These are phyloP conservation scores for Macrobrachium rosenbergii DNA, from an alignment of 1,140 invertebrate species.

Conservation along the genomic window DNA sequence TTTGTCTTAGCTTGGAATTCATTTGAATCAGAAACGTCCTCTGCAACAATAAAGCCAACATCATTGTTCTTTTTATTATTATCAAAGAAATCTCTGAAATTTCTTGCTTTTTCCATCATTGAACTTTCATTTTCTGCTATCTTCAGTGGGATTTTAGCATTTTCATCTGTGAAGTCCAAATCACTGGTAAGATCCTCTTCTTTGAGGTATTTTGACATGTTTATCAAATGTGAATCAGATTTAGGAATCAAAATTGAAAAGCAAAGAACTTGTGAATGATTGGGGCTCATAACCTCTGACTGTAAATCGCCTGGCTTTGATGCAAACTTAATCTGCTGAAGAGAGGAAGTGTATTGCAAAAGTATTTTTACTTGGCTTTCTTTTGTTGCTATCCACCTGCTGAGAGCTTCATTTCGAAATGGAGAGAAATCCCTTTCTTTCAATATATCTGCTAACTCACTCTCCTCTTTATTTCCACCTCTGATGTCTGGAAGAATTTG, in stretches of 20 bases:
- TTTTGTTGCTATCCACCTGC: background rate
- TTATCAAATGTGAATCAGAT: background rate
- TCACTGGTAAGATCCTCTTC: background rate
- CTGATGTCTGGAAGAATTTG: slow-evolving; percentile 1
- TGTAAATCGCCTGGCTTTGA: slow-evolving; percentile 27
- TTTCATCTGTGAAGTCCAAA: background rate
- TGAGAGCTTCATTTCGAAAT: background rate
- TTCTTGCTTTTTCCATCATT: slow-evolving; percentile 1
- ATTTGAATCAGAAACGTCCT: slow-evolving; percentile 5
- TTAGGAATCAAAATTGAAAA: slow-evolving; percentile 5
- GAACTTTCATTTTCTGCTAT: background rate
- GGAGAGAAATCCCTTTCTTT: background rate
- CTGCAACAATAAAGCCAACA: background rate
- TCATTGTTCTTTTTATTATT: background rate
- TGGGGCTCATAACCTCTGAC: slow-evolving; percentile 18
- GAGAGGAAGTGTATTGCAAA: background rate
- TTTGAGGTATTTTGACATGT: background rate
- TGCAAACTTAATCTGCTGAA: slow-evolving; percentile 12
- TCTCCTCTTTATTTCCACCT: slow-evolving; percentile 3
- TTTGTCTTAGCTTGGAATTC: background rate
- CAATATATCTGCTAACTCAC: background rate
- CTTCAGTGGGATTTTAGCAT: background rate
- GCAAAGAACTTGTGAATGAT: slow-evolving; percentile 2
- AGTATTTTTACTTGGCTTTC: slow-evolving; percentile 15
- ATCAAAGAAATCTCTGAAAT: background rate